A percentile compares a stretch with the other conserved stretches of the same genome.
Conservation (phyloP, 1,140 invertebrate species). For the Drosophila seguyi region DNA sequence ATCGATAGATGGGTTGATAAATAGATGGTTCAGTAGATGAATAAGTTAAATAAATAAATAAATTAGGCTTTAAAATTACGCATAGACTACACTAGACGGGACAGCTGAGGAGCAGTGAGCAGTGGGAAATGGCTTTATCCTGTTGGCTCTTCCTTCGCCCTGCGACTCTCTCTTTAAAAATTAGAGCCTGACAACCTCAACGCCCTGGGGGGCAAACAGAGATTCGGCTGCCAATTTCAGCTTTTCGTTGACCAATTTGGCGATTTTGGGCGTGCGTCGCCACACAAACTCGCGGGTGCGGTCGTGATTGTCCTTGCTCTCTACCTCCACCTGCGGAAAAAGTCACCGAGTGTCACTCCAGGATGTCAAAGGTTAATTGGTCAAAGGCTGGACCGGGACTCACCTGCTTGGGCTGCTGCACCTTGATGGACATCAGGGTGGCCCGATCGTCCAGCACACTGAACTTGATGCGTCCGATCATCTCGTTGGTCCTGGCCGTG, state of each 20-base stretch:
- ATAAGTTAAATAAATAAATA: slow-evolving; percentile 78
- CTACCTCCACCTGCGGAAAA: slow-evolving; percentile 89
- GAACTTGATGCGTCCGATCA: slow-evolving; percentile 92
- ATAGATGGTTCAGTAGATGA: slow-evolving; percentile 38
- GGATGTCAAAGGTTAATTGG: slow-evolving; percentile 54
- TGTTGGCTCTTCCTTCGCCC: slow-evolving; percentile 6
- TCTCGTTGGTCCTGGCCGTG: slow-evolving; percentile 93
- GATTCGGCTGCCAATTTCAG: slow-evolving; percentile 91
- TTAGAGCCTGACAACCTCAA: slow-evolving; percentile 74
- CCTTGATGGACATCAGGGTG: slow-evolving; percentile 92
- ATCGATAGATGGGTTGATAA: slow-evolving; percentile 39
- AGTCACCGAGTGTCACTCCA: neutral
- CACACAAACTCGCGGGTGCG: slow-evolving; percentile 93
- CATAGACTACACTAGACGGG: slow-evolving; percentile 51
- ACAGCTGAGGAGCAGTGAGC: slow-evolving; percentile 37
- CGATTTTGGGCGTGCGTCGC: slow-evolving; percentile 92
- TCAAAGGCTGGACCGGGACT: slow-evolving; percentile 35
- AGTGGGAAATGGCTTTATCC: slow-evolving; percentile 27
- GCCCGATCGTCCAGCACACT: slow-evolving; percentile 91
- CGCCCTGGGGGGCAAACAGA: slow-evolving; percentile 87
- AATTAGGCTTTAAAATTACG: slow-evolving; percentile 69
- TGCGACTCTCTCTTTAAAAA: slow-evolving; percentile 12
- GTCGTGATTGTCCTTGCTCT: slow-evolving; percentile 92
- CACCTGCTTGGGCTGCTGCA: slow-evolving; percentile 94
- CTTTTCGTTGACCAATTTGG: slow-evolving; percentile 92